Evolutionary conservation across 2,888 invertebrate genomes (phyloP), one percentile per base, ranked within the genome.

Genomic region (Melitaea athalia): DNA sequence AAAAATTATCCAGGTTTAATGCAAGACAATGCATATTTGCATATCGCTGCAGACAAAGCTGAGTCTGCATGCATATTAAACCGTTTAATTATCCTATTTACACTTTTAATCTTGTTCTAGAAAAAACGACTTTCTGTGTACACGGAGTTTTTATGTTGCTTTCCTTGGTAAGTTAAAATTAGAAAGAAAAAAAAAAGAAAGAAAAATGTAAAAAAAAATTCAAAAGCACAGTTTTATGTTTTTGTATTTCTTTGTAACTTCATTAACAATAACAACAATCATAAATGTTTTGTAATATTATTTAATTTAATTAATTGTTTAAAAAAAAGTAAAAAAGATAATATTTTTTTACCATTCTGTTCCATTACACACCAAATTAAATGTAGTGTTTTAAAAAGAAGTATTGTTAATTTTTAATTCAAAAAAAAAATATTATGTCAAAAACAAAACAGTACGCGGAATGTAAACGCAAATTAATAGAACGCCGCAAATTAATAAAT

Each of bases 1-100:
- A 53, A 24, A 31, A 66, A 31, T 43, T n/a, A 49, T 60, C 53
- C 60, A 59, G 47, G 52, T 67, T 70, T 61, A 67, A 61, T 67
- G 60, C 70, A 50, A 60, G 33, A 50, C 67, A 57, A 64, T 61
- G 67, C 67, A 70, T 45, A 70, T 70, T 70, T 67, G 64, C 70
- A 66, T 66, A 53, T 12, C 47, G 17, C 33, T 53, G 33, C 50
- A 45, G 31, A 55, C 53, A 45, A 45, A 66, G 45, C 47, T 53
- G 43, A 14, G 15, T 53, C 38, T 53, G 11, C 33, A 61, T 66
- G 66, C 66, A 66, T 66, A 65, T 65, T 60, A 45, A 66, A 24
- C 61, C 61, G 61, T 61, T 66, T 66, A 61, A 66, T 61, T 61
- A 55, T 66, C 42, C 52, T 45, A 61, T 66, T 66, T 61, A 61